Evolutionary conservation across 2,888 invertebrate genomes (phyloP).

Genomic region (Micoletzkya japonica): DNA sequence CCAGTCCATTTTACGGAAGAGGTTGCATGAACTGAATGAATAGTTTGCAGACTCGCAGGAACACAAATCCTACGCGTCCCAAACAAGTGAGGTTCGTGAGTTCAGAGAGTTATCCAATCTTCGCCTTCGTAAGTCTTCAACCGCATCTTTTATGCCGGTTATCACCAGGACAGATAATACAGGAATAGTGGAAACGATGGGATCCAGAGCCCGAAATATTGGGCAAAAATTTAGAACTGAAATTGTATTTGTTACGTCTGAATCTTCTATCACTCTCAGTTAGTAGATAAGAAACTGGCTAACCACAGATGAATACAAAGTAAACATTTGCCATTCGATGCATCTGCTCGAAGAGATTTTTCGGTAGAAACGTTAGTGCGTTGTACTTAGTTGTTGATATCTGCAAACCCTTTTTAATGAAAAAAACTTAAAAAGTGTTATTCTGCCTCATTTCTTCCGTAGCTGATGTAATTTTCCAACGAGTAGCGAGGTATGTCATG

Average conservation of each 20-base stretch:
- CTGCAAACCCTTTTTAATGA: not conserved
- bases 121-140: conserved; percentile 69
- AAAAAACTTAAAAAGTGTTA: not conserved
- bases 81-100: conserved; percentile 83
- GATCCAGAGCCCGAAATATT: not conserved
- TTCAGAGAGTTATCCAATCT: conserved; percentile 89
- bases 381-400: conserved; percentile 93
- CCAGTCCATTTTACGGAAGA: conserved; percentile 78
- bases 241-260: too few relatives aligned
- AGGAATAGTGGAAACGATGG: not conserved
- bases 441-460: not conserved
- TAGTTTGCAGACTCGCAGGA: not conserved
- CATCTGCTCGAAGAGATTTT: conserved; percentile 93
- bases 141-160: conserved; percentile 2
- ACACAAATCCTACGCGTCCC: not conserved
- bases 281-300: not conserved
- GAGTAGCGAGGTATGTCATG: not conserved
- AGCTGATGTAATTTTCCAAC: not conserved
- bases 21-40: not conserved
- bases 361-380: conserved; percentile 85
- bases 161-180: not conserved
- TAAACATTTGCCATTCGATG: conserved; percentile 94
- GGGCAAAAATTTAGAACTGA: not conserved
- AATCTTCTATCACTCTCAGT: too few relatives aligned
- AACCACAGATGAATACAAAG: conserved; percentile 88